Evolutionary conservation across 2,888 invertebrate genomes (phyloP).

Genomic region (Volucella inflata): DNA sequence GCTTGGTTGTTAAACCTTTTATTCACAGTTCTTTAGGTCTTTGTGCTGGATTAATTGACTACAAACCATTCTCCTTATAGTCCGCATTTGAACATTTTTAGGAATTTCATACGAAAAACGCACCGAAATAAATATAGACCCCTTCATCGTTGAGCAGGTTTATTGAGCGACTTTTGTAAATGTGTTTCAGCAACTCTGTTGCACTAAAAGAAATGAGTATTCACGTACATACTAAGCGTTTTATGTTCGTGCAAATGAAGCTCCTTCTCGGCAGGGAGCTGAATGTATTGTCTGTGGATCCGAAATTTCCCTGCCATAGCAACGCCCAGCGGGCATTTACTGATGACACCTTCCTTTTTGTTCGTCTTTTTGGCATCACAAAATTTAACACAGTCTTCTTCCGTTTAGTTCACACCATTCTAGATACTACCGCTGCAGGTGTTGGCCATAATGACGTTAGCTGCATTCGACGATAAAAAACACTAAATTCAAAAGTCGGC

Average conservation of each 20-base stretch:
- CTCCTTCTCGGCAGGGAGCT: conserved; percentile 24
- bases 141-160: too few relatives aligned
- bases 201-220: too few relatives aligned
- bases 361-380: conserved; percentile 37
- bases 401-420: background rate
- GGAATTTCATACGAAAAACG: too few relatives aligned
- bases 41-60: too few relatives aligned
- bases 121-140: too few relatives aligned
- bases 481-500: conserved; percentile 36
- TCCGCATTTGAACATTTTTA: too few relatives aligned
- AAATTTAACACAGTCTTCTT: conserved; percentile 5
- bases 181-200: too few relatives aligned
- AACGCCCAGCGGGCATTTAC: conserved; percentile 50
- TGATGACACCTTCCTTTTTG: conserved; percentile 66
- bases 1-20: too few relatives aligned
- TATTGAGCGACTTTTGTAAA: too few relatives aligned
- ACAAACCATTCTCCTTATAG: too few relatives aligned
- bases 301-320: conserved; percentile 24
- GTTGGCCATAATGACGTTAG: conserved; percentile 71
- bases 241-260: conserved; percentile 39
- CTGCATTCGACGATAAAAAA: conserved; percentile 63
- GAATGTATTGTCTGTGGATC: conserved; percentile 45
- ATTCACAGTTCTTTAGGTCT: too few relatives aligned
- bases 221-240: conserved; percentile 21
- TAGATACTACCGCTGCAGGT: conserved; percentile 59